Percentiles rank a stretch among this genome's conserved stretches.
Conservation (phyloP, 2,113 vertebrate species). For the Rhizomys pruinosus region DNA sequence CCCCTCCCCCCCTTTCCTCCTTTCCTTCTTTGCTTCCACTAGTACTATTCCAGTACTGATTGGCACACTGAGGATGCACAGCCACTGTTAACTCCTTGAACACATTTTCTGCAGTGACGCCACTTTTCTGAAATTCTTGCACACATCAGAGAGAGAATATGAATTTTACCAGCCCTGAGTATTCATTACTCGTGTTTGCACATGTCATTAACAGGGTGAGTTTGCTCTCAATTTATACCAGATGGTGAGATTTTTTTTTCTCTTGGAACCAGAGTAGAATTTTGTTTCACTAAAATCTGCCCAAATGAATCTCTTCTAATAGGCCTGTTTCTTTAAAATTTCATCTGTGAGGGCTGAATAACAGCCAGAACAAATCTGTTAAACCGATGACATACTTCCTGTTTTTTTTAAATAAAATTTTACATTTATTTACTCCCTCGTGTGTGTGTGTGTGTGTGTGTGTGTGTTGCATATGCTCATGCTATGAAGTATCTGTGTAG, state of each 20-base stretch:
- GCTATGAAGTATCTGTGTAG: not conserved
- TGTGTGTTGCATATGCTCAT: not conserved
- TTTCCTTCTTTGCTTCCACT: not conserved
- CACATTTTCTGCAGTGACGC: conserved; percentile 25
- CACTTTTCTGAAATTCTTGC: conserved; percentile 2
- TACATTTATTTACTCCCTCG: no score
- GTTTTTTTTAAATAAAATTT: no score
- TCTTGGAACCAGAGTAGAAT: not conserved
- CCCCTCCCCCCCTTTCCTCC: no score
- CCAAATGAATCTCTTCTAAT: conserved; percentile 9
- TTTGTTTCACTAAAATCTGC: conserved; percentile 35
- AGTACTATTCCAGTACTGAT: conserved; percentile 27
- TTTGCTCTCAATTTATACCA: conserved; percentile 36
- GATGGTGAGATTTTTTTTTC: not conserved
- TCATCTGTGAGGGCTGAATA: not conserved
- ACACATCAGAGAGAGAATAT: not conserved
- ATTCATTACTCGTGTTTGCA: not conserved
- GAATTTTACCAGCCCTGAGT: not conserved
- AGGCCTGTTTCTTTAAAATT: conserved; percentile 17
- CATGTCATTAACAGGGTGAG: conserved; percentile 1
- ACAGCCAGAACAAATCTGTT: not conserved
- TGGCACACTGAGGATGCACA: conserved; percentile 23
- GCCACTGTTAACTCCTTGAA: not conserved
- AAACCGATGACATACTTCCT: not conserved
- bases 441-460: not conserved